These are phyloP conservation scores for Helarctos malayanus DNA, from an alignment of 2,797 vertebrate genomes.

Conservation along the genomic window DNA sequence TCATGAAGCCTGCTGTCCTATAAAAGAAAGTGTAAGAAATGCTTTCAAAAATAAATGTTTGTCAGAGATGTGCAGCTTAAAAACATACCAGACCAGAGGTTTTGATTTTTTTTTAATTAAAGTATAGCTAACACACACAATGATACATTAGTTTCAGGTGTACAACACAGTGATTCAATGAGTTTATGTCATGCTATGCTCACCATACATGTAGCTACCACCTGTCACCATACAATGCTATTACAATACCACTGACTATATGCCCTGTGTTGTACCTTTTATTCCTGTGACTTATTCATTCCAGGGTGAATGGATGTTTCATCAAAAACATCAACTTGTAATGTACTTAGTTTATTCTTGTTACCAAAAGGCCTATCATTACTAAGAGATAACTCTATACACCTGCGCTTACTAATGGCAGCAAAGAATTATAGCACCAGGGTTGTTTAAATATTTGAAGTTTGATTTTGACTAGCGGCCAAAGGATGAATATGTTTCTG, in stretches of 20 bases:
- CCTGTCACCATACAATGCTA: neutral
- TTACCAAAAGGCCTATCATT: constrained; percentile 11
- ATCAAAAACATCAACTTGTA: neutral
- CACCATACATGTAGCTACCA: neutral
- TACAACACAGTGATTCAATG: neutral
- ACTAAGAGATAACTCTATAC: neutral
- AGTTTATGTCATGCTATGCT: neutral
- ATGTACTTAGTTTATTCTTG: neutral
- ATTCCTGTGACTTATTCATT: neutral
- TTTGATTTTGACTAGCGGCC: constrained; percentile 21
- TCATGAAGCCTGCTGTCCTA: neutral
- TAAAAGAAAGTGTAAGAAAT: neutral
- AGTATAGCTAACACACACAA: neutral
- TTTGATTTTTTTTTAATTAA: neutral
- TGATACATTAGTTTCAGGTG: neutral
- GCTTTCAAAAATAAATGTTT: neutral
- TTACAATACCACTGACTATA: neutral
- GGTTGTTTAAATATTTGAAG: constrained; percentile 2
- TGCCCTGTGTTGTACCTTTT: neutral
- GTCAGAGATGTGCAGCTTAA: neutral
- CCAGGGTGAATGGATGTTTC: neutral
- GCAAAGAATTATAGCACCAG: neutral
- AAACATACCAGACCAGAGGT: neutral
- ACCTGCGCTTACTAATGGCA: neutral
- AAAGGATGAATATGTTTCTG: neutral